Evolutionary conservation across 1,140 invertebrate species (phyloP), one percentile per base, ranked within the genome.

Genomic region (Bombus terrestris): DNA sequence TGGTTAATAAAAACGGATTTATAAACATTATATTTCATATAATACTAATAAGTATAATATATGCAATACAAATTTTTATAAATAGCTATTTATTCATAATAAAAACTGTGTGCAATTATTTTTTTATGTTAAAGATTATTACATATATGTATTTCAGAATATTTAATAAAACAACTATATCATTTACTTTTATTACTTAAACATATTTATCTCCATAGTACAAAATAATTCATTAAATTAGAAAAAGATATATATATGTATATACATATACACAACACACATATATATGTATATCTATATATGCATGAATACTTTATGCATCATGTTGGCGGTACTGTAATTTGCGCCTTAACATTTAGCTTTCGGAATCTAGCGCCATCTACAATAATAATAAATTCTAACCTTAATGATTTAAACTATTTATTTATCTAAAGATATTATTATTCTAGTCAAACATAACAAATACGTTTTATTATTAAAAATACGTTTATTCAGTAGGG

Each of bases 331-430:
- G 71, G 62, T 74, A 71, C 83, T 89, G 88, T 37, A 18, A 43
- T 28, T 79, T 78, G 39, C 59, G 75, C 69, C 57, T 69, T 62
- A 59, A 39, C 35, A 76, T 73, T 37, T 68, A 85, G 59, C 35
- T 62, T 71, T 37, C 32, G 8, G 74, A 57, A 62, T 41, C 15
- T 89, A 80, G 85, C 81, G 90, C 88, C 92, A 90, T 81, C 92
- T 93, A 39, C 22, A 28, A 87, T 79, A 84, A 82, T 69, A 79
- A 83, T 28, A 71, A 57, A 79, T 83, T 82, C 86, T 90, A 92
- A 91, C 90, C 91, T 92, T 69, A 85, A 87, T 43, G 28, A 88
- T 89, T 76, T 80, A 64, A 85, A 78, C 28, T 59, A 83, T 74
- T 75, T 81, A 75, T 78, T 71, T 75, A 53, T 80, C 4, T 41